Evolutionary conservation across 2,797 vertebrate genomes (phyloP), one percentile per base, ranked within the genome.

Genomic region (Sebastes trivittatus): DNA sequence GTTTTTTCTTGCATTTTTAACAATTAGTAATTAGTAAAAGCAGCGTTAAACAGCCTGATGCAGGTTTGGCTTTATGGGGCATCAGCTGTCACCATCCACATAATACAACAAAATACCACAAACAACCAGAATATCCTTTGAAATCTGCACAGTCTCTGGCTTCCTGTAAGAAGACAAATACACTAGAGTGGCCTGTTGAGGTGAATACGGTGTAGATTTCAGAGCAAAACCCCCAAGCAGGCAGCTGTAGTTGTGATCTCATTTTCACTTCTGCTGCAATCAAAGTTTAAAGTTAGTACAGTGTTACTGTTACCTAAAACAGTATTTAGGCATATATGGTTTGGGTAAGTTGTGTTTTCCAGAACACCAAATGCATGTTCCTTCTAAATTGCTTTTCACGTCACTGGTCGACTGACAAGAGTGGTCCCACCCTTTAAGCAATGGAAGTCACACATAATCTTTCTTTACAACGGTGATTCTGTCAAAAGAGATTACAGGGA

Each of bases 401-500:
- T 66, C 59, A 75, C 27, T 54, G 29, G 74, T 46, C 49, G 36
- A 65, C 38, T 80, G 77, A 81, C 63, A 60, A 27, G 34, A 64
- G 2, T 18, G 5, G 49, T 61, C n/a, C 54, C 32, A 65, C 23
- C 59, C 66, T 80, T 61, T 60, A 36, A 78, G 38, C 61, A 38
- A 30, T 42, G 23, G 36, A 80, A 81, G 54, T 56, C 70, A 30
- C 62, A 25, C 38, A 75, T 55, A 55, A 73, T 77, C 38, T 46
- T 62, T 23, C 49, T 78, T 34, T 56, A 80, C 77, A 73, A 67
- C 63, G 25, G 64, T 32, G 52, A 66, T 52, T 62, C 75, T 82
- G 60, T 79, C 78, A 83, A 38, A 52, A 42, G 18, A 70, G 67
- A 79, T 79, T 60, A 74, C 23, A 81, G n/a, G n/a, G 25, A 72